Evolutionary conservation across 2,888 invertebrate genomes (phyloP), one percentile per base, ranked within the genome.

Genomic region (Melipona beecheii): DNA sequence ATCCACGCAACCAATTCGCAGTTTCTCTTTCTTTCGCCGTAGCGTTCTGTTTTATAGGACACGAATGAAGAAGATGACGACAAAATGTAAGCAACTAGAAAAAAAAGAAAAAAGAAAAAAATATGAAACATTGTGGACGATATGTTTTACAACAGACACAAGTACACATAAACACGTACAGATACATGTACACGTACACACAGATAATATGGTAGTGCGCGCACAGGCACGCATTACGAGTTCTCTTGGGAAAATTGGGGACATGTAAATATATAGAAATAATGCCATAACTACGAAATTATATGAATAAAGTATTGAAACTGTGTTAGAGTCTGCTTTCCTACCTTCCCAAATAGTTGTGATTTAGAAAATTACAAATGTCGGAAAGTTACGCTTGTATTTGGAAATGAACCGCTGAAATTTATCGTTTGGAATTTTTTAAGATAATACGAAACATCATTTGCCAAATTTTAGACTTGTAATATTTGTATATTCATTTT

Each of bases 221-320:
- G 81, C 81, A 27, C 54, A 86, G 83, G 88, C 90, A 89, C 90
- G 90, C 88, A 86, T 88, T 89, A 86, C 87, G 78, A 87, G 76
- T 81, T 89, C 88, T 86, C 75, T 81, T 65, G 72, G 66, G 11
- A 65, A 85, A 78, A 77, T 77, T 58, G 83, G 79, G 87, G 85
- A 85, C 77, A 87, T 92, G 91, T 92, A 92, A 90, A 92, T 92
- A 92, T 71, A 86, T 92, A 92, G 91, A 80, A 80, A 86, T 92
- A 90, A 91, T 88, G 91, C 86, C 89, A 80, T 90, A 89, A 90
- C 85, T 91, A 89, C 89, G 76, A 91, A 90, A 91, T 92, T 92
- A 90, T 91, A 92, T 87, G 91, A 92, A 92, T 92, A 92, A 92
- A 92, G 80, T 90, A 91, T 85, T 87, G 81, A 88, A 88, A 91